A percentile compares a stretch with the other conserved stretches of the same genome.
Evolutionary conservation across 2,113 vertebrate genomes (phyloP).

Genomic region (Cercocebus atys): DNA sequence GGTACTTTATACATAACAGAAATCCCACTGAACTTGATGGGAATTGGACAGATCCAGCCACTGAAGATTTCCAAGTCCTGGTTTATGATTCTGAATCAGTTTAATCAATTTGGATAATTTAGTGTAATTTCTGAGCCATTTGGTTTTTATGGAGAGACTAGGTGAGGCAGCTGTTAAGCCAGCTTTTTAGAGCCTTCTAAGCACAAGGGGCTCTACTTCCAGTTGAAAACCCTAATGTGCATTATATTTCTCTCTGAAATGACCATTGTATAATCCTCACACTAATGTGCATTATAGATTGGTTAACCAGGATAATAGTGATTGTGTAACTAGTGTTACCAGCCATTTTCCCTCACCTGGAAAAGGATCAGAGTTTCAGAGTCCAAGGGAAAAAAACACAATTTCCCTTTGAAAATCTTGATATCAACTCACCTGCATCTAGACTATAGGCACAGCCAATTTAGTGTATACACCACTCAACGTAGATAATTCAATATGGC

Average conservation of each 20-base stretch:
- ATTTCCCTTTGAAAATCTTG: neutral
- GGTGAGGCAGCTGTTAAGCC: neutral
- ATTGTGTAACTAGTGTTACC: neutral
- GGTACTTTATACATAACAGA: neutral
- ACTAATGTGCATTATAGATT: neutral
- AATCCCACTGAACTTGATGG: slow-evolving; percentile 9
- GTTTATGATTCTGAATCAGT: slow-evolving; percentile 52
- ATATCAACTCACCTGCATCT: neutral
- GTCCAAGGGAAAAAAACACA: neutral
- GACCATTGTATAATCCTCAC: neutral
- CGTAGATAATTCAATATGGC: neutral
- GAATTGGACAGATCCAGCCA: neutral
- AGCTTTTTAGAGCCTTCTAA: slow-evolving; percentile 18
- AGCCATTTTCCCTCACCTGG: neutral
- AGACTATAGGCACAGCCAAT: neutral
- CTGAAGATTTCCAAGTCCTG: slow-evolving; percentile 9
- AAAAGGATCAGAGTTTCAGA: neutral
- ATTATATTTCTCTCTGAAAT: neutral
- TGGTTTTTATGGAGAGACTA: slow-evolving; percentile 25
- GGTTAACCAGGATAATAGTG: neutral
- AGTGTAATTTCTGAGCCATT: slow-evolving; percentile 53
- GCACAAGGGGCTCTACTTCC: neutral
- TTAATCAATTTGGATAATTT: slow-evolving; percentile 60
- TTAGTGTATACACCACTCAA: neutral
- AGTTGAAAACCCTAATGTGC: neutral